Percentiles rank a stretch among this genome's conserved stretches.
Conservation (phyloP, 2,888 invertebrate genomes). For the Conistra vaccinii region DNA sequence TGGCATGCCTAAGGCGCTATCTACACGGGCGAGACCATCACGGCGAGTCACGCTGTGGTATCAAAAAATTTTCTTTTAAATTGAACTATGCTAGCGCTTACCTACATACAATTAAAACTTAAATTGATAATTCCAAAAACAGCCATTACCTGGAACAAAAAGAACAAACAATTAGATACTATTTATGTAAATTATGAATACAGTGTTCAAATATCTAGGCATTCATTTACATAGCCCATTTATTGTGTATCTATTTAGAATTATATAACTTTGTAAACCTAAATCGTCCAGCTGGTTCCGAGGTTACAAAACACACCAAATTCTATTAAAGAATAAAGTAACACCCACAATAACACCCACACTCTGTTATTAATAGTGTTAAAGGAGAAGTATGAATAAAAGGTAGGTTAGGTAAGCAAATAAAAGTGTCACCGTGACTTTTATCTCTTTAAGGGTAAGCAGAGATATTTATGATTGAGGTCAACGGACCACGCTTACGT, state of each 20-base stretch:
- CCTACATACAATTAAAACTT: too few species aligned
- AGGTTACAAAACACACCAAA: not conserved
- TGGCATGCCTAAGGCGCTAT: too few species aligned
- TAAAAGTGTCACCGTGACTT: conserved; percentile 39
- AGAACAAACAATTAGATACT: not conserved
- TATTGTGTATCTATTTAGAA: not conserved
- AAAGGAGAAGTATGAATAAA: not conserved
- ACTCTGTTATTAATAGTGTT: not conserved
- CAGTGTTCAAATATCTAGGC: not conserved
- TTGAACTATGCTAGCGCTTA: not conserved
- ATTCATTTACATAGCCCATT: not conserved
- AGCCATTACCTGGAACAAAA: conserved; percentile 61
- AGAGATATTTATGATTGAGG: conserved; percentile 26
- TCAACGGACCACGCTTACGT: conserved; percentile 8
- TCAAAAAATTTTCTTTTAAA: not conserved
- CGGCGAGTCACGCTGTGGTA: too few species aligned
- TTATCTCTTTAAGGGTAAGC: not conserved
- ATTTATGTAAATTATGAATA: not conserved
- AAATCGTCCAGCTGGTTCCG: not conserved
- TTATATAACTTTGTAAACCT: not conserved
- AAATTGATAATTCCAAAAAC: conserved; percentile 3
- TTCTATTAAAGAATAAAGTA: not conserved
- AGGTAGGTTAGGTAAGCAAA: conserved; percentile 12
- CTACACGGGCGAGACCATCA: too few species aligned
- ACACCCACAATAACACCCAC: not conserved